A percentile compares a stretch with the other conserved stretches of the same genome.
Conservation (phyloP, 2,888 invertebrate species). For the Pseudoips prasinana region DNA sequence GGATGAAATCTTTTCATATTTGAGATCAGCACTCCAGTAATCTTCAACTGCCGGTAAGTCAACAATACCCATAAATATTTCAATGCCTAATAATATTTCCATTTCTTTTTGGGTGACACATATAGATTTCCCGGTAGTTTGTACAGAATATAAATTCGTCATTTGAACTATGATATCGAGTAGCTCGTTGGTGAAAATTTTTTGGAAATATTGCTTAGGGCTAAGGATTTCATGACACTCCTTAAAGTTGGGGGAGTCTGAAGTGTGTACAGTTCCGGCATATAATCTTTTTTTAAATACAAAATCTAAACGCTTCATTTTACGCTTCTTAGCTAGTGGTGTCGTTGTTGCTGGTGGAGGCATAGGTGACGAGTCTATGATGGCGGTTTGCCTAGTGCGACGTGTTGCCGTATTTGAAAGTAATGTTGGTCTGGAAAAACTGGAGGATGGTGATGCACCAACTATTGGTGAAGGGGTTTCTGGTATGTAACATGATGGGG, state of each 20-base stretch:
- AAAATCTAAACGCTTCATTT: constrained; percentile 8
- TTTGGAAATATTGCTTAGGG: constrained; percentile 5
- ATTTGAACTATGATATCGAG: constrained; percentile 4
- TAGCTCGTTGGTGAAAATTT: constrained; percentile 3
- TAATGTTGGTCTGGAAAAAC: constrained; percentile 3
- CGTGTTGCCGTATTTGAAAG: constrained; percentile 1
- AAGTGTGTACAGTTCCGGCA: constrained; percentile 4
- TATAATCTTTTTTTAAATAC: constrained; percentile 4
- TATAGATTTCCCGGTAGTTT: background rate
- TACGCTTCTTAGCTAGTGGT: constrained; percentile 6
- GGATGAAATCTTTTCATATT: background rate
- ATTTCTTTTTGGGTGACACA: no score
- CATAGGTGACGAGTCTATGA: constrained; percentile 4
- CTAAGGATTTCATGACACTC: constrained; percentile 2
- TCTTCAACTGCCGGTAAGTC: background rate
- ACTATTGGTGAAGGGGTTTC: constrained; percentile 5
- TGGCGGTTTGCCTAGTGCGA: constrained; percentile 2
- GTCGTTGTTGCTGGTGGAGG: constrained; percentile 4
- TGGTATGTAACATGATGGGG: constrained; percentile 4
- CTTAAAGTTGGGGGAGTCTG: background rate
- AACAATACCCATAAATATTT: background rate
- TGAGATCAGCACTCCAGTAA: background rate
- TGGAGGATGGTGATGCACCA: constrained; percentile 1
- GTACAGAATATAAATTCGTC: constrained; percentile 6
- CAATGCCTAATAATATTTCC: background rate